Conservation (phyloP, 2,797 vertebrate genomes). For the Pagetopsis macropterus region DNA sequence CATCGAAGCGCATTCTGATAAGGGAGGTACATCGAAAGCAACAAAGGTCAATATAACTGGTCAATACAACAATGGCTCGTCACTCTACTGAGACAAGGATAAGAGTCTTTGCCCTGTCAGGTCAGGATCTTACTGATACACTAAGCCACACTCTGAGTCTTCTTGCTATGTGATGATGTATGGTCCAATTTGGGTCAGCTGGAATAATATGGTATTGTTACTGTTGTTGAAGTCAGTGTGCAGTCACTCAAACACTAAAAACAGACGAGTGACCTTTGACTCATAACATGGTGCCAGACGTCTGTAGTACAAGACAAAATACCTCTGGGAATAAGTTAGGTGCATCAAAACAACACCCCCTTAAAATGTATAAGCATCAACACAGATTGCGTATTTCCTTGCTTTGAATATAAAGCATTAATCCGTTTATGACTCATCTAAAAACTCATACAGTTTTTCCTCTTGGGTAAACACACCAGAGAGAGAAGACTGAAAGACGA, state of each 20-base stretch:
- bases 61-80: constrained; percentile 54
- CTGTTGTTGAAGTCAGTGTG: constrained; percentile 17
- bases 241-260: constrained; percentile 14
- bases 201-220: constrained; percentile 23
- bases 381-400: no score
- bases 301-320: neutral
- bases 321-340: neutral
- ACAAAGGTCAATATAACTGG: constrained; percentile 41
- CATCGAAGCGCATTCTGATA: neutral
- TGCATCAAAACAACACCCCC: neutral
- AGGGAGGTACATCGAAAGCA: neutral
- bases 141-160: constrained; percentile 43
- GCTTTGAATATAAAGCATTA: neutral
- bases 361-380: neutral
- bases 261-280: constrained; percentile 7
- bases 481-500: neutral
- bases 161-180: constrained; percentile 16
- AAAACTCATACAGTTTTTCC: neutral
- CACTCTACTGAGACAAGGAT: constrained; percentile 36
- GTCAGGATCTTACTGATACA: constrained; percentile 32
- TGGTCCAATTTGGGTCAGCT: constrained; percentile 41
- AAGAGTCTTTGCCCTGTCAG: constrained; percentile 58
- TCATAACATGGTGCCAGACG: neutral
- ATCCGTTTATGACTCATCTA: neutral
- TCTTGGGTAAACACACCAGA: neutral